Base-by-base conservation (phyloP, 2,113 vertebrate genomes). In the Podiceps cristatus region DNA sequence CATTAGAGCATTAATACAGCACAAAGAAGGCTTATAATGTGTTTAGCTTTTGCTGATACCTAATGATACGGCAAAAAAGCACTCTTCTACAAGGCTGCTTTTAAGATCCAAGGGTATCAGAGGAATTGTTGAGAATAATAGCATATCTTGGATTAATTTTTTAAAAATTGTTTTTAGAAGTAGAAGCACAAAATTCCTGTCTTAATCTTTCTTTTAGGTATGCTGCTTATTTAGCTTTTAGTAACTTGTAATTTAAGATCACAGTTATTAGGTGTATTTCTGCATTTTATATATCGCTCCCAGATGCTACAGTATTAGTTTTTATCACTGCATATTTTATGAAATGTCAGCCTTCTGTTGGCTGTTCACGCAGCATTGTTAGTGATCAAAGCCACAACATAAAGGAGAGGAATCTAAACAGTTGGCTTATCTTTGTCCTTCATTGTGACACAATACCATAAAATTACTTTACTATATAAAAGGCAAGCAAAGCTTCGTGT, bases 291-390 rank as follows among this genome's bases (percentile, higher is more conserved):
- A 98, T 98, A 99, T 99, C 95, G 25, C 97, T 98, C 98, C 98
- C 98, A 99, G 98, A 98, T 99, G 98, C 98, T 98, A 98, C 98
- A 98, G 98, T 99, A 99, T 98, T 98, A 98, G 98, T 98, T 98
- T 99, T 99, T 99, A 99, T 99, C 98, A 98, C 98, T 99, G 98
- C 98, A 99, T 99, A 99, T 99, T 98, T 99, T 99, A 99, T 98
- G 98, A 99, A 99, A 99, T 98, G 98, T 99, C 98, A 99, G 98
- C 98, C 98, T 98, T 99, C 98, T 99, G 98, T 98, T 98, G 98
- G 98, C 98, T 98, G 98, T 98, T 98, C 98, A 96, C 35, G 27
- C 98, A 98, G 98, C 98, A 98, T 99, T 99, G 98, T 99, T 99
- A 98, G 98, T 98, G 98, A 98, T 99, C 98, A 99, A 98, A 99